Evolutionary conservation across 2,888 invertebrate species (phyloP).

Genomic region (Drosophila emarginata): DNA sequence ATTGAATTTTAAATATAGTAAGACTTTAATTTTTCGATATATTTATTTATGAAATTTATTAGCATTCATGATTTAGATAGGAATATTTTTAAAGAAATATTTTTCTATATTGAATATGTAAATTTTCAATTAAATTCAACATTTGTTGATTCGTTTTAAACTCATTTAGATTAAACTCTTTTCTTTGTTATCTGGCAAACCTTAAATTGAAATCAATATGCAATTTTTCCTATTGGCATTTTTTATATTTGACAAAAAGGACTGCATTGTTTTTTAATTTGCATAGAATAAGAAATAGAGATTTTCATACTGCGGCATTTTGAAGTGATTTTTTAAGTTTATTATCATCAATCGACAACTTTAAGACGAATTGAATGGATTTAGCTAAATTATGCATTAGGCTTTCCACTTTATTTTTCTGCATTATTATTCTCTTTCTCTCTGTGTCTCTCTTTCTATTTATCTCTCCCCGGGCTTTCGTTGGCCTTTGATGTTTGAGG

Average conservation of each 20-base stretch:
- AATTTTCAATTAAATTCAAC: too few relatives aligned
- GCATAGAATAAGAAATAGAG: conserved; percentile 26
- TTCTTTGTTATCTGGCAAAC: background rate
- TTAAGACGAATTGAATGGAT: conserved; percentile 42
- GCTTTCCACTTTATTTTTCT: conserved; percentile 28
- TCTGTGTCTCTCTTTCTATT: conserved; percentile 8
- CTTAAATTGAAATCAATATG: background rate
- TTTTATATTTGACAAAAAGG: background rate
- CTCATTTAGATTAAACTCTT: background rate
- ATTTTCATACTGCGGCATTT: conserved; percentile 28
- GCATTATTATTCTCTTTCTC: background rate
- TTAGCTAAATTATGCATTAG: conserved; percentile 68
- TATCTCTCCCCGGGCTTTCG: background rate
- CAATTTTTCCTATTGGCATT: background rate
- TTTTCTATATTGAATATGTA: too few relatives aligned
- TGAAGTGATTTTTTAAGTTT: conserved; percentile 38
- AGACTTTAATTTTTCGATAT: too few relatives aligned
- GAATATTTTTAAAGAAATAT: too few relatives aligned
- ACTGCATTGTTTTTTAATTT: conserved; percentile 57
- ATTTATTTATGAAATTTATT: too few relatives aligned
- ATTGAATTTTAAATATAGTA: too few relatives aligned
- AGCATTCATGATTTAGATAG: too few relatives aligned
- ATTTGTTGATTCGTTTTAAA: too few relatives aligned
- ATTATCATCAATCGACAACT: conserved; percentile 31
- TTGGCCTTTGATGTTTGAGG: conserved; percentile 41